phyloP scores from a whole-genome alignment of 2,888 invertebrate species.

The Dendrolimus pini region DNA sequence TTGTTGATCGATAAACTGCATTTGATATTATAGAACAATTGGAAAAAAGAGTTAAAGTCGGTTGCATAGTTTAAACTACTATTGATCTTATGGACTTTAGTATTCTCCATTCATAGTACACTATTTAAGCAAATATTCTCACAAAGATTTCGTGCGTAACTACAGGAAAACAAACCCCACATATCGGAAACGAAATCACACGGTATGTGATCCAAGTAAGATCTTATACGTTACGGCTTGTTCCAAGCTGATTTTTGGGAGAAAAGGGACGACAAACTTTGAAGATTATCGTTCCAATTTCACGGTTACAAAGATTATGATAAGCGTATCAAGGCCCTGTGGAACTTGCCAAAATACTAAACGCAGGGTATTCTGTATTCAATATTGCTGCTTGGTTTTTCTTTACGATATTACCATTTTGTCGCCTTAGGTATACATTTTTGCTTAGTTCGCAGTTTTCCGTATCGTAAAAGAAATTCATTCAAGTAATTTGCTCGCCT shows the following conservation, averaged over 20 bases:
- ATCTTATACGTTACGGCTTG: background rate
- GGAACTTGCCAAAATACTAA: background rate
- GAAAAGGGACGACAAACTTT: slow-evolving; percentile 14
- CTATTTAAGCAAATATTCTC: background rate
- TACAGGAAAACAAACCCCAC: background rate
- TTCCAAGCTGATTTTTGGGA: slow-evolving; percentile 1
- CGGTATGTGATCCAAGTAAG: background rate
- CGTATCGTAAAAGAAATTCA: background rate
- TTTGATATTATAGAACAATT: too few species aligned
- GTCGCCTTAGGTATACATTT: background rate
- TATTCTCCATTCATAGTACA: too few species aligned
- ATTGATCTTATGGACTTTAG: too few species aligned
- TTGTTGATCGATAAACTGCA: too few species aligned
- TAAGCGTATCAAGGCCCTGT: slow-evolving; percentile 9
- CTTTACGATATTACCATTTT: background rate
- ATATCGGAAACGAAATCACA: background rate
- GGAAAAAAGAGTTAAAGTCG: too few species aligned
- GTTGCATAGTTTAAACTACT: too few species aligned
- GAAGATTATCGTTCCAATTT: slow-evolving; percentile 19
- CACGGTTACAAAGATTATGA: slow-evolving; percentile 13
- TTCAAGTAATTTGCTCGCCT: background rate
- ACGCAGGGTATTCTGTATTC: slow-evolving; percentile 1
- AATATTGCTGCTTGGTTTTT: background rate
- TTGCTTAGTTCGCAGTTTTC: background rate
- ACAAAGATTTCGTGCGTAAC: background rate